Conservation (phyloP, 2,797 vertebrate genomes). For the Lophura swinhoii region DNA sequence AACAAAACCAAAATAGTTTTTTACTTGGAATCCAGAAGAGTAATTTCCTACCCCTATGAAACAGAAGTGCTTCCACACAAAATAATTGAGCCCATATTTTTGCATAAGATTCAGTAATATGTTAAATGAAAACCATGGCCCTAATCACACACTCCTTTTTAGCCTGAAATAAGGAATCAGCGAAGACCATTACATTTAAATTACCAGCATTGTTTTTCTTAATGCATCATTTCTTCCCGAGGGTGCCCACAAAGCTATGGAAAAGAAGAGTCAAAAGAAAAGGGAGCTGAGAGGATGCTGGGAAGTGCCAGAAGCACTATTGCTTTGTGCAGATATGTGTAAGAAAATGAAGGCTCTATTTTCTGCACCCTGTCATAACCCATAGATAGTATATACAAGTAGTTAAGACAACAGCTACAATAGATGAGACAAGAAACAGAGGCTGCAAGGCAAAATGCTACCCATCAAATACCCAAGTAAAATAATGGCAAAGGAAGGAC, state of each 20-base stretch:
- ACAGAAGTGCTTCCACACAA: not conserved
- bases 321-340: not conserved
- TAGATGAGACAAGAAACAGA: not conserved
- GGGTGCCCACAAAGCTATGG: not conserved
- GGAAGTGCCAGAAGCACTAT: not conserved
- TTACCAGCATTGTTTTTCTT: not conserved
- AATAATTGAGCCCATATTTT: not conserved
- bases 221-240: not conserved
- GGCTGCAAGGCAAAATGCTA: not conserved
- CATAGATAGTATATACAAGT: not conserved
- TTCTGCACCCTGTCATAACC: not conserved
- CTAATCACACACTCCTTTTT: not conserved
- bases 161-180: conserved; percentile 4
- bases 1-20: not conserved
- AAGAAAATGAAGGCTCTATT: conserved; percentile 5
- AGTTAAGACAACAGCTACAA: not conserved
- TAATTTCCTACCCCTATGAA: not conserved
- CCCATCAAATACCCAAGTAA: not conserved
- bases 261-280: not conserved
- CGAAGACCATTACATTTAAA: not conserved
- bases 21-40: not conserved
- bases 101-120: not conserved
- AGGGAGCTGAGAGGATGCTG: not conserved
- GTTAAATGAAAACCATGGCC: not conserved
- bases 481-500: not conserved